Evolutionary conservation across 2,113 vertebrate genomes (phyloP).

Genomic region (Phyllostomus hastatus): DNA sequence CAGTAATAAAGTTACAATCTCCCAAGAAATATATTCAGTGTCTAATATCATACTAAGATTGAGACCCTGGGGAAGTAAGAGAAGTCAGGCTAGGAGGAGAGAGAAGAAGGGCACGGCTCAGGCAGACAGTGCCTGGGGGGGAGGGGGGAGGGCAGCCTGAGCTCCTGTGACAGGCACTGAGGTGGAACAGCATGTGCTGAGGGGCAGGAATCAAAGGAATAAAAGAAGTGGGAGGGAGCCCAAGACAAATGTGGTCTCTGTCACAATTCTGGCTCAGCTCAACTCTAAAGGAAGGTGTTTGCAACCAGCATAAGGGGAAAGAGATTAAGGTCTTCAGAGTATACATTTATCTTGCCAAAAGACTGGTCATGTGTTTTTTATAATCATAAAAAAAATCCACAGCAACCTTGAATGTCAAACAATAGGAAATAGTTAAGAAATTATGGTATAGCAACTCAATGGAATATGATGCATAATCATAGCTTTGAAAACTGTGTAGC

Average conservation of each 20-base stretch:
- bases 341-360: constrained; percentile 1
- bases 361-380: not conserved
- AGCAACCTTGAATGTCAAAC: constrained; percentile 43
- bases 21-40: not conserved
- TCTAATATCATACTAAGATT: not conserved
- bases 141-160: not conserved
- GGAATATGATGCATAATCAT: constrained; percentile 42
- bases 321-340: not conserved
- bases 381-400: constrained; percentile 18
- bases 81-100: not conserved
- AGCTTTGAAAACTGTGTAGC: constrained; percentile 35
- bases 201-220: not conserved
- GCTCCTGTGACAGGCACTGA: not conserved
- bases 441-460: constrained; percentile 17
- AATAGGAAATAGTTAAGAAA: constrained; percentile 56
- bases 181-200: not conserved
- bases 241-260: not conserved
- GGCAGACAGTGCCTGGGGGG: not conserved
- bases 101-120: not conserved
- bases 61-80: not conserved
- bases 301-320: not conserved
- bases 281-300: not conserved
- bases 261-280: not conserved
- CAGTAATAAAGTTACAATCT: not conserved
- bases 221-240: not conserved